phyloP scores from a whole-genome alignment of 2,797 vertebrate genomes.

The Characodon lateralis region DNA sequence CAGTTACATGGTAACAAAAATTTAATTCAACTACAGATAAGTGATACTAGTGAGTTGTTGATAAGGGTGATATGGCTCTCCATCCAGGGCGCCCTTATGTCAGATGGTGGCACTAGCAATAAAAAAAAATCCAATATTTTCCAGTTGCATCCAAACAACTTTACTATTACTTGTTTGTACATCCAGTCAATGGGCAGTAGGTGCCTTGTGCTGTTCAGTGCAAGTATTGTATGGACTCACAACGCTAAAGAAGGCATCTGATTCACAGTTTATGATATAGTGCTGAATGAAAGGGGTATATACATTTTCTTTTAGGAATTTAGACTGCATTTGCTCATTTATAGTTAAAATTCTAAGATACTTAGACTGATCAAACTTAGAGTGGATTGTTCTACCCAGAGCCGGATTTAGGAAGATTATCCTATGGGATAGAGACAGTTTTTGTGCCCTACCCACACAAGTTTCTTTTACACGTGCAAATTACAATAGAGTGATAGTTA shows the following conservation, averaged over 20 bases:
- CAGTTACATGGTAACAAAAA: neutral
- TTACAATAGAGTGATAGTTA: neutral
- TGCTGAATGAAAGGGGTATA: neutral
- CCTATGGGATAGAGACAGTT: neutral
- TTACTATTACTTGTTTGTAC: neutral
- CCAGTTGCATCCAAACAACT: neutral
- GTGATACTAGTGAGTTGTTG: neutral
- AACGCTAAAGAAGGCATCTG: neutral
- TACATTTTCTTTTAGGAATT: neutral
- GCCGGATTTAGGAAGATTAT: neutral
- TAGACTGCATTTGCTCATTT: neutral
- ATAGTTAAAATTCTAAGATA: neutral
- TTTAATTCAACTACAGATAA: neutral
- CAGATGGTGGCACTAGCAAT: neutral
- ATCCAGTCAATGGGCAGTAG: neutral
- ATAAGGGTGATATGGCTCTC: neutral
- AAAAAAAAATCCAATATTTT: neutral
- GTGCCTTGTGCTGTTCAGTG: neutral
- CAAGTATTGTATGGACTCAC: neutral
- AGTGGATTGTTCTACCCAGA: neutral
- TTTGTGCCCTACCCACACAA: neutral
- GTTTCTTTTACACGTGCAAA: neutral
- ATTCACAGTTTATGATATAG: neutral
- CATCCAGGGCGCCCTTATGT: neutral
- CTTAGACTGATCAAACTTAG: neutral